Base-by-base conservation (phyloP, 37 sponge, comb jelly and placozoan genomes). In the Diacarnus erythraeanus region DNA sequence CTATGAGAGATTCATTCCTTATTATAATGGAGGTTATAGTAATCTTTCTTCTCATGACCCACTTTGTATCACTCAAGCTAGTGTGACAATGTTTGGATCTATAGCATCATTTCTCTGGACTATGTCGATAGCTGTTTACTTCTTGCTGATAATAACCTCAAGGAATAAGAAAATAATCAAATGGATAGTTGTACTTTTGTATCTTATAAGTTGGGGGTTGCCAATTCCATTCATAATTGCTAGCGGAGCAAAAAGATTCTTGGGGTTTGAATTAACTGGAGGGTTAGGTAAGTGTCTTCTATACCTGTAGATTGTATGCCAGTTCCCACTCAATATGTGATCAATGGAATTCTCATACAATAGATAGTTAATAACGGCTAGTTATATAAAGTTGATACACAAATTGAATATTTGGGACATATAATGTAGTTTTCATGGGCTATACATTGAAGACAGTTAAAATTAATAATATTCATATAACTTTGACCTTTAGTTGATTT, bases 101-200 rank as follows among this genome's bases (percentile, higher is more conserved):
- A 33, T 77, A 0, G 79, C 77, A 9, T 86, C 87, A 10, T 57
- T 91, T 26, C 75, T 86, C 18, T 83, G 83, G 87, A 74, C 91
- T 25, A 72, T 83, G 20, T 42, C 64, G 0, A 47, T 91, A 10
- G 87, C 80, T 0, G 21, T 91, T 0, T 83, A 86, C 38, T 57
- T 91, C 66, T 43, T 91, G 38, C 75, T 59, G 42, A 31, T 91
- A 41, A 29, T 82, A 5, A 61, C 77, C 10, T 51, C 51, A 10
- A 77, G 35, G 33, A 68, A 65, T 1, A 35, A 37, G 56, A 47
- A 47, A 12, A 25, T 77, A 29, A 72, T 78, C 2, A 59, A 36
- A 29, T 44, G 35, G 61, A 39, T 34, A 1, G 64, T 77, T 3
- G 61, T 88, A 15, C 15, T 77, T 18, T 71, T 59, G 15, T 88